phyloP scores from a whole-genome alignment of 2,888 invertebrate genomes.

The Melieria picta region DNA sequence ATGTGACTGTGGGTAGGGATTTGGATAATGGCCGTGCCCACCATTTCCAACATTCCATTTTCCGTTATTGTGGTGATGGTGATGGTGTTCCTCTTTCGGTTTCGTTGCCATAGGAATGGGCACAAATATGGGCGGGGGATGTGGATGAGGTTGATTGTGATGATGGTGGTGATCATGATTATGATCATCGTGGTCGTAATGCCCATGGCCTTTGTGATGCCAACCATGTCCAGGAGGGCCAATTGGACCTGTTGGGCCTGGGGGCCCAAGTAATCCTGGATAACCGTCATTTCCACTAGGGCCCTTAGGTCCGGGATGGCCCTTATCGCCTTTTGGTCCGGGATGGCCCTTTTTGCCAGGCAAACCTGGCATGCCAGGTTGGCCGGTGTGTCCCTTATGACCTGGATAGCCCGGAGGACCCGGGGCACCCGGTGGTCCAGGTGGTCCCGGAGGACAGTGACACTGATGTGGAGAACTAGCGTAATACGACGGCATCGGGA shows the following conservation, averaged over 20 bases:
- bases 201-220: background rate
- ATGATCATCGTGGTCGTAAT: background rate
- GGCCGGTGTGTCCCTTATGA: slow-evolving; percentile 14
- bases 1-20: background rate
- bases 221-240: slow-evolving; percentile 17
- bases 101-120: no score
- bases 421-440: slow-evolving; percentile 34
- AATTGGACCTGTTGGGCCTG: slow-evolving; percentile 18
- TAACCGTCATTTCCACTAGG: slow-evolving; percentile 8
- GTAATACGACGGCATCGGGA: background rate
- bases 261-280: slow-evolving; percentile 14
- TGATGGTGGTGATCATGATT: background rate
- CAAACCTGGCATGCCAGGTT: slow-evolving; percentile 22
- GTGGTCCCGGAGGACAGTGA: slow-evolving; percentile 34
- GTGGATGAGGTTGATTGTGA: background rate
- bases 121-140: background rate
- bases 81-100: background rate
- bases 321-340: slow-evolving; percentile 21
- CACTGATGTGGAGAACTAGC: slow-evolving; percentile 8
- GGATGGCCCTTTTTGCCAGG: slow-evolving; percentile 25
- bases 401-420: slow-evolving; percentile 27
- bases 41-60: background rate
- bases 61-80: slow-evolving; percentile 5
- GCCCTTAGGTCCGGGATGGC: slow-evolving; percentile 15
- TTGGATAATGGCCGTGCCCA: no score